Evolutionary conservation across 1,140 invertebrate species (phyloP).

Genomic region (Drosophila punjabiensis): DNA sequence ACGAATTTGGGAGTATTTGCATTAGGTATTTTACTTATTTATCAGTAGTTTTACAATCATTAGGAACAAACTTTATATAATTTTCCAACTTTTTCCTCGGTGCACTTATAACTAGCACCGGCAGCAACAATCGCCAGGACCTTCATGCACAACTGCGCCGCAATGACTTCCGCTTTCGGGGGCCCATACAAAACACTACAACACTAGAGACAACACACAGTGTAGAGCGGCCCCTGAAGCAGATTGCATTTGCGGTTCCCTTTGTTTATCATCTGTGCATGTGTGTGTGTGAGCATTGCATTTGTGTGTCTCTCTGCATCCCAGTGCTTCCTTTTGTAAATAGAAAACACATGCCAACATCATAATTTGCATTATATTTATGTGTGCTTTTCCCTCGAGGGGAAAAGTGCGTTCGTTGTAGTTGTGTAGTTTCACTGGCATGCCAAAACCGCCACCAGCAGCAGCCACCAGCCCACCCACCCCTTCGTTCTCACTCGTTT

Average conservation of each 20-base stretch:
- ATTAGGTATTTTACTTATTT: background rate
- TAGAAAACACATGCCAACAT: constrained; percentile 51
- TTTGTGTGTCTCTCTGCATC: constrained; percentile 23
- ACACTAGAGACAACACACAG: constrained; percentile 37
- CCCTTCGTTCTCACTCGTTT: constrained; percentile 66
- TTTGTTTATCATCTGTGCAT: constrained; percentile 55
- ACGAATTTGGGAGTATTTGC: too few relatives aligned
- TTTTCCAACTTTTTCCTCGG: background rate
- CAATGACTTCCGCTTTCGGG: constrained; percentile 75
- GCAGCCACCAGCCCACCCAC: constrained; percentile 4
- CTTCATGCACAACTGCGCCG: constrained; percentile 70
- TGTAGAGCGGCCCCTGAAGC: constrained; percentile 19
- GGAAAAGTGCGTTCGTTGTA: constrained; percentile 14
- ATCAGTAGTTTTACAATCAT: background rate
- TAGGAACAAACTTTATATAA: background rate
- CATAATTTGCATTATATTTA: constrained; percentile 72
- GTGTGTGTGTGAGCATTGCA: constrained; percentile 13
- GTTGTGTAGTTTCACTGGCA: constrained; percentile 56
- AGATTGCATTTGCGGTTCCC: constrained; percentile 77
- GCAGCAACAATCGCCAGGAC: constrained; percentile 46
- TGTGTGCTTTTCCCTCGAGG: constrained; percentile 31
- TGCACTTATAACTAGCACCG: constrained; percentile 47
- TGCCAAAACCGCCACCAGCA: constrained; percentile 32
- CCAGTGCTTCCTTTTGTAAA: constrained; percentile 58
- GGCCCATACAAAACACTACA: constrained; percentile 40